Base-by-base conservation (phyloP, 2,888 invertebrate species). In the Alsophila aescularia region DNA sequence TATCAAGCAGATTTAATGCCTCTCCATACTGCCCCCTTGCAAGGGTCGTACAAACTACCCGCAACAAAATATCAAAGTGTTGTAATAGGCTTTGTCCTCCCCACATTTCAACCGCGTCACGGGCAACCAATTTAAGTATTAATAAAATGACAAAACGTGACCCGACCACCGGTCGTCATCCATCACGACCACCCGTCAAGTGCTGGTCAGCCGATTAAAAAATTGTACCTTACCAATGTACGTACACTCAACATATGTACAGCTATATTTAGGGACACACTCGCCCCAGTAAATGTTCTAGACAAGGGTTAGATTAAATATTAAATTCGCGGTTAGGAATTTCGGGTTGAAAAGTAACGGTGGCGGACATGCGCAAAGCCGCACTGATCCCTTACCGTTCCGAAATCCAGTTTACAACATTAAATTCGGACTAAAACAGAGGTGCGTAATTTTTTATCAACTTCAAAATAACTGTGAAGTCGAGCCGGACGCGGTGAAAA, bases 111-210 rank as follows among this genome's bases (percentile, higher is more conserved):
- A 73, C 75, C 70, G 68, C 85, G 89, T 90, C 90, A 90, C 83
- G 73, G 82, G 77, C 78, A 75, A 79, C 89, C 90, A 90, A 90
- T 91, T 90, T 90, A 87, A 84, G 90, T 88, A 90, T 89, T 90
- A 91, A 90, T 90, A 91, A 90, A 90, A 90, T 87, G 90, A 91
- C 91, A 88, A 89, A 90, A 90, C 89, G 85, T 85, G 90, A 86
- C 87, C 85, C 82, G 67, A 69, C 73, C 63, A 67, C 62, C 67
- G 73, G 73, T 73, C 81, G 78, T 77, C 87, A 90, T 91, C 90
- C 88, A 90, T 91, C 90, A 90, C 84, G 72, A 62, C 73, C 75
- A 67, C 81, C 74, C 85, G 88, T 90, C 90, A 87, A 90, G 88
- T 86, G 87, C 75, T 83, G 81, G 81, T 67, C 81, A 77, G 74